phyloP scores from a whole-genome alignment of 2,797 vertebrate species.

The Epinephelus malabaricus region DNA sequence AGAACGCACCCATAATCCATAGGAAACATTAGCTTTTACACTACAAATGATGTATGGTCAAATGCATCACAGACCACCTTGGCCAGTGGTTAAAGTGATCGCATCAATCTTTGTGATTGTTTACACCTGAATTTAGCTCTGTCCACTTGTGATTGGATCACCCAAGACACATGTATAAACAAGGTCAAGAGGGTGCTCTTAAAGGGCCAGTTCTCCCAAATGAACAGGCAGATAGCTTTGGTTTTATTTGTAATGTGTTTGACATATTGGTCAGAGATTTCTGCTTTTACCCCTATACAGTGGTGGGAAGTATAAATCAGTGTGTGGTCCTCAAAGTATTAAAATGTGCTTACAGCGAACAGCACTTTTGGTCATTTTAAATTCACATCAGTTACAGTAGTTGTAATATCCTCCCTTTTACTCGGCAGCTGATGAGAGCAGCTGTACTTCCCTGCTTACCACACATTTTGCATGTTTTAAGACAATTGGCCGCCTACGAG shows the following conservation, averaged over 20 bases:
- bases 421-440: slow-evolving; percentile 15
- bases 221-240: background rate
- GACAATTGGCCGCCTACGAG: slow-evolving; percentile 40
- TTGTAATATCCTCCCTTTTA: slow-evolving; percentile 14
- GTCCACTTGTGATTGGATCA: no score
- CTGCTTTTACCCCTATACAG: background rate
- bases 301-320: background rate
- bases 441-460: slow-evolving; percentile 16
- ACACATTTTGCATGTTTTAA: slow-evolving; percentile 55
- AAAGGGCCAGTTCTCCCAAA: no score
- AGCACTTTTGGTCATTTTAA: slow-evolving; percentile 25
- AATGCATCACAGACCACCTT: no score
- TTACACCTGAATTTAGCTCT: no score
- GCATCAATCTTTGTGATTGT: no score
- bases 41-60: no score
- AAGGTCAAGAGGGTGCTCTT: no score
- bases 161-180: no score
- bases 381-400: slow-evolving; percentile 19
- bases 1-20: no score
- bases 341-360: background rate
- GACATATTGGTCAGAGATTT: background rate
- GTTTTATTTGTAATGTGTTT: background rate
- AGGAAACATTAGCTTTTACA: no score
- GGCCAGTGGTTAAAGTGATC: no score
- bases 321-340: slow-evolving; percentile 3